phyloP scores from a whole-genome alignment of 2,113 vertebrate genomes.

The Harpagus bidentatus region DNA sequence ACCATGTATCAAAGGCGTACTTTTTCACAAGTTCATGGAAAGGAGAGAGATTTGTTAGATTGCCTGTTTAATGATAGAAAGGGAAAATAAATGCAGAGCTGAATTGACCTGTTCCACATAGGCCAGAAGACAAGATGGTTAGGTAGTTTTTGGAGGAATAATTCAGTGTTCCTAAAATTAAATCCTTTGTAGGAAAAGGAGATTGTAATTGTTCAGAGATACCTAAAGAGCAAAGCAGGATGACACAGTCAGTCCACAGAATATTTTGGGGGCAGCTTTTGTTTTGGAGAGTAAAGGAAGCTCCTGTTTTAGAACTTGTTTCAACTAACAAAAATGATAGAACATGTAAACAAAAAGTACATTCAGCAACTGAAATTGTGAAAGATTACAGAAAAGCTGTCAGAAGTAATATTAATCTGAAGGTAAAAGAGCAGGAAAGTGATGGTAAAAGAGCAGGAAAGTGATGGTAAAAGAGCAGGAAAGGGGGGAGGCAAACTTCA shows the following conservation, averaged over 20 bases:
- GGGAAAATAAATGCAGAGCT: not conserved
- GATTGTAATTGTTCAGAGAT: not conserved
- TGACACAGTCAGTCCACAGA: not conserved
- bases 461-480: no score
- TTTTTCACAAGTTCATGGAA: not conserved
- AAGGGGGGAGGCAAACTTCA: not conserved
- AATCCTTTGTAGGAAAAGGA: not conserved
- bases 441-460: not conserved
- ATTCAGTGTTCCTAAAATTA: not conserved
- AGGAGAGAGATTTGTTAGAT: not conserved
- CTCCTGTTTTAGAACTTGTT: not conserved
- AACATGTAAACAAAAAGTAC: not conserved
- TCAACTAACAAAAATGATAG: not conserved
- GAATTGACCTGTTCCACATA: not conserved
- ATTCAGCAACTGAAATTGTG: not conserved
- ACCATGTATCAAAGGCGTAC: not conserved
- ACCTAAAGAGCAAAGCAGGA: not conserved
- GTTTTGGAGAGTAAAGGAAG: not conserved
- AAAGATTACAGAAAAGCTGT: not conserved
- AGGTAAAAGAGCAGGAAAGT: not conserved
- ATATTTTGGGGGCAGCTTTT: not conserved
- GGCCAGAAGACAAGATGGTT: not conserved
- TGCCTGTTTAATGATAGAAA: not conserved
- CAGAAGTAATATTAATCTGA: not conserved
- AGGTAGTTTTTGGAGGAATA: not conserved